A percentile compares a stretch with the other conserved stretches of the same genome.
Conservation (phyloP, 2,797 vertebrate genomes). For the Anguilla anguilla region DNA sequence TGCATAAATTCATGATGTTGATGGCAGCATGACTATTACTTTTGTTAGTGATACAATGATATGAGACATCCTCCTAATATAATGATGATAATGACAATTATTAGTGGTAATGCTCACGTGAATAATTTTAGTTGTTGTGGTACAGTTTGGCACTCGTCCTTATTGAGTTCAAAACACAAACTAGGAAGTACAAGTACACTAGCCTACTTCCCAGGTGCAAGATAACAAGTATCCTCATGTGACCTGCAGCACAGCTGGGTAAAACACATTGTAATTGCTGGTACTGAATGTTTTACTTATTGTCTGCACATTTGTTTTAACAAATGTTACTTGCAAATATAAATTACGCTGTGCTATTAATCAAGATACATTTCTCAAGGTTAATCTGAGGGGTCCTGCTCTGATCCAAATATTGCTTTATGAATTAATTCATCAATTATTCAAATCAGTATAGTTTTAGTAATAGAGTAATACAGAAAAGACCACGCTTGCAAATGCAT, state of each 20-base stretch:
- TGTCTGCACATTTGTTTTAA: neutral
- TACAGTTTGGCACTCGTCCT: too few species aligned
- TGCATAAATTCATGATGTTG: neutral
- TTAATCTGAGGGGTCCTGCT: neutral
- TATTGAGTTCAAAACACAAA: neutral
- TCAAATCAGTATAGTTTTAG: neutral
- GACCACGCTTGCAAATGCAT: neutral
- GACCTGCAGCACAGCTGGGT: neutral
- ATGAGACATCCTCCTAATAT: neutral
- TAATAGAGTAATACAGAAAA: neutral
- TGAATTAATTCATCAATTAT: neutral
- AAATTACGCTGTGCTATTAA: neutral
- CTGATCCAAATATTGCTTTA: neutral
- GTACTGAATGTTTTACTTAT: neutral
- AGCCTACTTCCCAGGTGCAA: neutral
- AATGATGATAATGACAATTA: neutral
- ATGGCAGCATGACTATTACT: neutral
- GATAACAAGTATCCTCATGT: neutral
- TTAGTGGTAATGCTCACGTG: neutral
- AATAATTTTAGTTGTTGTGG: neutral
- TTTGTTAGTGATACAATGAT: neutral
- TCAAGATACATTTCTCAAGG: neutral
- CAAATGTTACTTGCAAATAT: neutral
- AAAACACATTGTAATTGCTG: neutral
- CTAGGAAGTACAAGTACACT: neutral